phyloP scores from a whole-genome alignment of 2,797 vertebrate genomes.

The Sebastes variabilis region DNA sequence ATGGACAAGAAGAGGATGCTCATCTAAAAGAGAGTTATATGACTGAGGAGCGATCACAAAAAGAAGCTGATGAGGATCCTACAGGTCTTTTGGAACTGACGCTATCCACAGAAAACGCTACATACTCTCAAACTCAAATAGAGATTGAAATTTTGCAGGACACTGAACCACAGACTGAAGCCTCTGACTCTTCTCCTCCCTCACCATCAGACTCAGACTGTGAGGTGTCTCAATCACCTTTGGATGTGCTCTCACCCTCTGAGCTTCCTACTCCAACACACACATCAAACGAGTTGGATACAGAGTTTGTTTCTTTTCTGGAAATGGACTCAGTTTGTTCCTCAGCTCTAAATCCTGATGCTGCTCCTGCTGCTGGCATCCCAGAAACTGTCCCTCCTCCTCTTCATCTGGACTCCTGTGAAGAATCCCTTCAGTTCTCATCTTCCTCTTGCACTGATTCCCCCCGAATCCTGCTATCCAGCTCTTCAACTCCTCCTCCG shows the following conservation, averaged over 20 bases:
- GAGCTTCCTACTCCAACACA: slow-evolving; percentile 13
- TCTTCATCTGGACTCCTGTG: slow-evolving; percentile 17
- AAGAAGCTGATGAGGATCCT: slow-evolving; percentile 1
- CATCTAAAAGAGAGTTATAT: slow-evolving; percentile 3
- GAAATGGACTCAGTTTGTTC: slow-evolving; percentile 7
- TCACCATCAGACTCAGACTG: slow-evolving; percentile 6
- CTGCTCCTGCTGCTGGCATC: background rate
- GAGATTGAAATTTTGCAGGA: slow-evolving; percentile 7
- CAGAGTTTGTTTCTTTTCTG: background rate
- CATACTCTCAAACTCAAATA: slow-evolving; percentile 15
- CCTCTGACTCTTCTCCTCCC: background rate
- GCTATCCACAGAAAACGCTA: background rate
- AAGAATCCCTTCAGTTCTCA: slow-evolving; percentile 18
- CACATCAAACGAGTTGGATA: background rate
- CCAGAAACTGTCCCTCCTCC: slow-evolving; percentile 12
- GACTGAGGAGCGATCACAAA: slow-evolving; percentile 4
- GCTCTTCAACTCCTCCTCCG: background rate
- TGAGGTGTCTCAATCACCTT: slow-evolving; percentile 6
- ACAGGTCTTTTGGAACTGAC: background rate
- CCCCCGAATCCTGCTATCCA: background rate
- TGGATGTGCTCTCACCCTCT: background rate
- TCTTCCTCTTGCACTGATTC: slow-evolving; percentile 5
- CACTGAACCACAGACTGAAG: background rate
- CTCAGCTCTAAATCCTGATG: background rate
- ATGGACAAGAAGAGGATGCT: background rate